A percentile compares a stretch with the other conserved stretches of the same genome.
phyloP scores from a whole-genome alignment of 2,888 invertebrate genomes.

The Tetranychus truncatus region DNA sequence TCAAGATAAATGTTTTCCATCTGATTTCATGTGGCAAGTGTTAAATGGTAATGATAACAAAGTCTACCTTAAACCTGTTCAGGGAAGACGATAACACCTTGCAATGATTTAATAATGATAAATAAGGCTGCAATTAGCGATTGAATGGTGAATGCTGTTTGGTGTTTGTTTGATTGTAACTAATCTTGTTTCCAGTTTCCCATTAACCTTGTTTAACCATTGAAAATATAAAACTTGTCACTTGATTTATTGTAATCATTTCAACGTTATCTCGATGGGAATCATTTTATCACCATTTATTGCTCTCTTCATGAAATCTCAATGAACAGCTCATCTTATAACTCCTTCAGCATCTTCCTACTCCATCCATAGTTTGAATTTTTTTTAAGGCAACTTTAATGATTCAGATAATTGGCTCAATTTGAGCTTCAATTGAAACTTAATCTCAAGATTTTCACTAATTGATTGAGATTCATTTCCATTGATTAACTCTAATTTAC shows the following conservation, averaged over 20 bases:
- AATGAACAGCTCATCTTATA: not conserved
- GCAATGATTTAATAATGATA: not conserved
- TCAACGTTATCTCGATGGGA: not conserved
- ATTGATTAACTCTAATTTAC: too few species aligned
- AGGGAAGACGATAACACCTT: not conserved
- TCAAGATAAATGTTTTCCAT: not conserved
- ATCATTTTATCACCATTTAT: not conserved
- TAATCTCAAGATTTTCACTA: too few species aligned
- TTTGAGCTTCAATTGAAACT: too few species aligned
- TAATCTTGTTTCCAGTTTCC: not conserved
- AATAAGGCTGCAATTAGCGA: not conserved
- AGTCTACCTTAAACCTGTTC: not conserved
- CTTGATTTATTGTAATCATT: not conserved
- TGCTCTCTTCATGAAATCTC: not conserved
- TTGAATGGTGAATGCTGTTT: too few species aligned
- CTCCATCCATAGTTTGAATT: not conserved
- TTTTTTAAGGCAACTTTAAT: too few species aligned
- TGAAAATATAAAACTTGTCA: not conserved
- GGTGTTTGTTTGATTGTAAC: not conserved
- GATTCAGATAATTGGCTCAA: too few species aligned
- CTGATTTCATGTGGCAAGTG: not conserved
- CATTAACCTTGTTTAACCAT: not conserved
- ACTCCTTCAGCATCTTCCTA: not conserved
- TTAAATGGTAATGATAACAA: not conserved
- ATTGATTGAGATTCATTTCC: too few species aligned